A percentile compares a stretch with the other conserved stretches of the same genome.
Evolutionary conservation across 2,888 invertebrate species (phyloP).

Genomic region (Toxonevra muliebris): DNA sequence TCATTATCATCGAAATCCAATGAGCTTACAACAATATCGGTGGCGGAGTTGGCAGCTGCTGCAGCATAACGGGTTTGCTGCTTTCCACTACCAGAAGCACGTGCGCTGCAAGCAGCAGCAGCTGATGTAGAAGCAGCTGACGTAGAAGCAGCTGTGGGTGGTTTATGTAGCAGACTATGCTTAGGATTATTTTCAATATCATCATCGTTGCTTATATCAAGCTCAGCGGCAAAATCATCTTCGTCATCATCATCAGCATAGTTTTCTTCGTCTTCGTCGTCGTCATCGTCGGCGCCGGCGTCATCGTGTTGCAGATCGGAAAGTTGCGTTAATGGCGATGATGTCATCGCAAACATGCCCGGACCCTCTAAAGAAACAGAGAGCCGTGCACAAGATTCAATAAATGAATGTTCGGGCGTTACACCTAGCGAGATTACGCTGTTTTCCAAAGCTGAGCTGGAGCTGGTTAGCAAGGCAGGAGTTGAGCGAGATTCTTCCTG

Average conservation of each 20-base stretch:
- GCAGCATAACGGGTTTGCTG: not conserved
- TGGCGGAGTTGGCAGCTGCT: slow-evolving; percentile 31
- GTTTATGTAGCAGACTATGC: slow-evolving; percentile 3
- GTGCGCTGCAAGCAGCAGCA: not conserved
- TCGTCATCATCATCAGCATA: slow-evolving; percentile 43
- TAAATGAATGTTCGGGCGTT: slow-evolving; percentile 85
- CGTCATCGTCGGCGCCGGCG: slow-evolving; percentile 51
- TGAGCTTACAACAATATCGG: slow-evolving; percentile 48
- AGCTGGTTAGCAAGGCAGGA: slow-evolving; percentile 81
- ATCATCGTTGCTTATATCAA: slow-evolving; percentile 50
- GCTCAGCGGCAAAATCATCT: slow-evolving; percentile 48
- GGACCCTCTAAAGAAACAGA: slow-evolving; percentile 89
- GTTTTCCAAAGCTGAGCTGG: slow-evolving; percentile 69
- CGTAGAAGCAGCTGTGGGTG: slow-evolving; percentile 21
- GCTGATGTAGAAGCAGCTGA: slow-evolving; percentile 15
- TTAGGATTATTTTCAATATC: slow-evolving; percentile 44
- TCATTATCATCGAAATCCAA: slow-evolving; percentile 51
- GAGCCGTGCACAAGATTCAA: slow-evolving; percentile 86
- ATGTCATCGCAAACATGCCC: slow-evolving; percentile 73
- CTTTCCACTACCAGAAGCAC: not conserved
- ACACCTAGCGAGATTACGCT: slow-evolving; percentile 77
- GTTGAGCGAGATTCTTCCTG: slow-evolving; percentile 92
- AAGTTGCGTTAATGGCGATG: slow-evolving; percentile 70
- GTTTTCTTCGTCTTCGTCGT: slow-evolving; percentile 50
- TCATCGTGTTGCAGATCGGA: slow-evolving; percentile 43